A percentile compares a stretch with the other conserved stretches of the same genome.
phyloP scores from a whole-genome alignment of 2,888 invertebrate species.

The Allygus modestus region DNA sequence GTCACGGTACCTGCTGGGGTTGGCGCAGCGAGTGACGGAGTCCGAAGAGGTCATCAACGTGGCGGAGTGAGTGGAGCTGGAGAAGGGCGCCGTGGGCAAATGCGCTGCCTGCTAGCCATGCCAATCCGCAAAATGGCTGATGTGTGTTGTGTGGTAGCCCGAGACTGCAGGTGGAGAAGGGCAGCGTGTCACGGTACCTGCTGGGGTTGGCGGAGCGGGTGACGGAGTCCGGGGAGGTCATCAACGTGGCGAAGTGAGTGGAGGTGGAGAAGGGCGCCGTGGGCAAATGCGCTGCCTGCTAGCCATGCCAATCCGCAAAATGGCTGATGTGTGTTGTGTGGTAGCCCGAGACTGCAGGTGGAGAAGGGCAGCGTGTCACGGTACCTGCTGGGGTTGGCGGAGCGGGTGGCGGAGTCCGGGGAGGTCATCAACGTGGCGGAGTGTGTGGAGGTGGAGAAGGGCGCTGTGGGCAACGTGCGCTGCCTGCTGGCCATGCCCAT shows the following conservation, averaged over 20 bases:
- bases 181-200: constrained; percentile 72
- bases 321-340: not conserved
- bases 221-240: constrained; percentile 75
- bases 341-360: constrained; percentile 64
- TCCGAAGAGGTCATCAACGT: constrained; percentile 77
- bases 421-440: constrained; percentile 77
- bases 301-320: constrained; percentile 77
- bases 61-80: constrained; percentile 74
- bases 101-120: constrained; percentile 76
- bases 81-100: constrained; percentile 73
- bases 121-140: constrained; percentile 75
- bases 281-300: constrained; percentile 73
- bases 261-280: constrained; percentile 71
- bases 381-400: constrained; percentile 74
- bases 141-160: constrained; percentile 8
- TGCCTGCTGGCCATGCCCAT: constrained; percentile 77
- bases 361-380: constrained; percentile 71
- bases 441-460: constrained; percentile 74
- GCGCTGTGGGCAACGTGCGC: constrained; percentile 73
- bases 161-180: constrained; percentile 68
- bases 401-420: constrained; percentile 76
- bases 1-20: constrained; percentile 72
- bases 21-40: constrained; percentile 76
- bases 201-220: constrained; percentile 75
- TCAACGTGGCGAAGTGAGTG: constrained; percentile 76